phyloP scores from a whole-genome alignment of 1,140 invertebrate species.

The Dendroctonus ponderosae region DNA sequence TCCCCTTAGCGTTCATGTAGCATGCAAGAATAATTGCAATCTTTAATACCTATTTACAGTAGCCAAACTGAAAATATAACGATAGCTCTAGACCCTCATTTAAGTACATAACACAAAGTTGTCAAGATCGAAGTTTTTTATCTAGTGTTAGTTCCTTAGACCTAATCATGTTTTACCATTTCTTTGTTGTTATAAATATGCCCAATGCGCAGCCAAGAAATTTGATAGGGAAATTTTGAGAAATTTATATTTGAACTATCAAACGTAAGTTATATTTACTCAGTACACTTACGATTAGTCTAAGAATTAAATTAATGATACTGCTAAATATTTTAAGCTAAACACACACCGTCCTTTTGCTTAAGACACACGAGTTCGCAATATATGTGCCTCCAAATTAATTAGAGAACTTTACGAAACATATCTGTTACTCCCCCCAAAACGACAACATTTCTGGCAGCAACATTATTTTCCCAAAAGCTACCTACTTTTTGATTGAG shows the following conservation, averaged over 20 bases:
- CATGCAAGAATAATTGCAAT: too few species aligned
- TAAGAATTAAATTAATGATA: conserved; percentile 2
- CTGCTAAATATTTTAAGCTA: conserved; percentile 8
- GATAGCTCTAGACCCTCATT: too few species aligned
- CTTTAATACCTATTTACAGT: too few species aligned
- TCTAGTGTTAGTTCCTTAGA: not conserved
- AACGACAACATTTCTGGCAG: too few species aligned
- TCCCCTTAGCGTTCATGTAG: too few species aligned
- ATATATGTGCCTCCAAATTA: conserved; percentile 2
- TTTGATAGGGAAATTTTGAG: not conserved
- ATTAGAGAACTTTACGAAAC: too few species aligned
- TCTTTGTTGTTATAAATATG: not conserved
- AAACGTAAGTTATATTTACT: not conserved
- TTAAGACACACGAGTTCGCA: not conserved
- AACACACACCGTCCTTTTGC: conserved; percentile 3
- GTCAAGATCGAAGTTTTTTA: too few species aligned
- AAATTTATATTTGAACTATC: not conserved
- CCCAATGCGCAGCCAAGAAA: not conserved
- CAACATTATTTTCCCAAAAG: too few species aligned
- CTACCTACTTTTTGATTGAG: too few species aligned
- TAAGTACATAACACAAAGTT: too few species aligned
- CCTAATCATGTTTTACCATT: not conserved
- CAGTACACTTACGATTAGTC: not conserved
- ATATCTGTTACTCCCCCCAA: too few species aligned
- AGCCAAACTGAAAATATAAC: too few species aligned